Conservation (phyloP, 2,888 invertebrate species). For the Drosophila peninsularis region DNA sequence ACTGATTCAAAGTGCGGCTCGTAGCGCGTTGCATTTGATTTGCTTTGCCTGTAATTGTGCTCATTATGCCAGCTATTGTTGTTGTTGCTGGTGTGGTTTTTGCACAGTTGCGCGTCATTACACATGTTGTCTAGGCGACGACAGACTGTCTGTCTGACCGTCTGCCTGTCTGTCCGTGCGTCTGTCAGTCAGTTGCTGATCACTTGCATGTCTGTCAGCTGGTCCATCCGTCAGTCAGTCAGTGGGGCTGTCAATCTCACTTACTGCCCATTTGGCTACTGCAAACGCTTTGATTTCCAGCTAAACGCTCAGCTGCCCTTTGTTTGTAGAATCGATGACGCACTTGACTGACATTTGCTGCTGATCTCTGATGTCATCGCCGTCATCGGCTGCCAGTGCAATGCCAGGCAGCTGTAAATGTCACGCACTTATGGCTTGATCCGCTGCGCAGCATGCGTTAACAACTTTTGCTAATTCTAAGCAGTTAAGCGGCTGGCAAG, state of each 20-base stretch:
- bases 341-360: constrained; percentile 76
- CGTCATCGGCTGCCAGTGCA: constrained; percentile 39
- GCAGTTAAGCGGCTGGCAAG: constrained; percentile 32
- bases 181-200: constrained; percentile 37
- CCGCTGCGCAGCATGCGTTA: not conserved
- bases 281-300: constrained; percentile 47
- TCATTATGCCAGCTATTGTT: constrained; percentile 69
- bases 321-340: constrained; percentile 65
- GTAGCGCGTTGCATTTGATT: constrained; percentile 80
- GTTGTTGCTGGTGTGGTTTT: constrained; percentile 37
- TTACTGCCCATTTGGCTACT: constrained; percentile 50
- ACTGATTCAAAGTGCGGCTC: constrained; percentile 67
- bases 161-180: constrained; percentile 21
- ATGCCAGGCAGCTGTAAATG: constrained; percentile 50
- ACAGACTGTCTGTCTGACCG: constrained; percentile 52
- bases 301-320: constrained; percentile 66
- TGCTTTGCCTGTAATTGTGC: constrained; percentile 74
- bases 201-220: constrained; percentile 35
- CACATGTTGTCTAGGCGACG: constrained; percentile 68
- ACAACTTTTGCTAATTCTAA: constrained; percentile 37
- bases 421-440: constrained; percentile 46
- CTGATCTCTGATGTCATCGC: constrained; percentile 75
- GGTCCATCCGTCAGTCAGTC: constrained; percentile 25
- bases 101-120: constrained; percentile 65
- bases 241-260: constrained; percentile 50